Base-by-base conservation (phyloP, 2,113 vertebrate species). In the Siniperca knerii region DNA sequence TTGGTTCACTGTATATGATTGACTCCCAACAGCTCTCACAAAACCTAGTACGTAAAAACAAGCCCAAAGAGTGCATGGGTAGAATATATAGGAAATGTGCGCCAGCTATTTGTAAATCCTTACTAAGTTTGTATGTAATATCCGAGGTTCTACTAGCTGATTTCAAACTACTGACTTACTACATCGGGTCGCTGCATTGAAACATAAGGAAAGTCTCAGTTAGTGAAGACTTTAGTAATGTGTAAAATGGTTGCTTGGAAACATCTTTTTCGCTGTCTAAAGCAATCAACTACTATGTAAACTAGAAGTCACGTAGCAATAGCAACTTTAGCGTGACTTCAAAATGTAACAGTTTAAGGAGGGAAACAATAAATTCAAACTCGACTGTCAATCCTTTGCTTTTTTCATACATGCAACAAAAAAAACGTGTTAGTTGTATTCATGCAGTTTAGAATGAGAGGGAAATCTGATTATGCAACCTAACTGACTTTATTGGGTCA, bases 241-340 rank as follows among this genome's bases (percentile, higher is more conserved):
- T 61, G 15, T 72, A 18, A 71, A 81, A 58, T 4, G 12, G 40
- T 67, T 65, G 35, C 60, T 44, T 12, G 6, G 74, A 23, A 76
- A 64, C 44, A 46, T 6, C 23, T 58, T 54, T 50, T 15, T 35
- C 4, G 1, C 15, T 25, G 61, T 54, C 46, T 15, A 23, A 62
- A 21, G 18, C 42, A 40, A 4, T 67, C 37, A 33, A 13, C 35
- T 5, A 8, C 20, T 25, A 12, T 57, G 37, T 42, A 57, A 77
- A n/a, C n/a, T 8, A n/a, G 15, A n/a, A 42, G 52, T 33, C 20
- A n/a, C 4, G 42, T 1, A 12, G 18, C 64, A 46, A 15, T 20
- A 25, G 33, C 21, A 55, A 64, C 64, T 57, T 37, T 54, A 65
- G 37, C 1, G 0, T 65, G n/a, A 52, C 29, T 40, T 64, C 50